phyloP scores from a whole-genome alignment of 2,113 vertebrate species.

The Clarias magur region DNA sequence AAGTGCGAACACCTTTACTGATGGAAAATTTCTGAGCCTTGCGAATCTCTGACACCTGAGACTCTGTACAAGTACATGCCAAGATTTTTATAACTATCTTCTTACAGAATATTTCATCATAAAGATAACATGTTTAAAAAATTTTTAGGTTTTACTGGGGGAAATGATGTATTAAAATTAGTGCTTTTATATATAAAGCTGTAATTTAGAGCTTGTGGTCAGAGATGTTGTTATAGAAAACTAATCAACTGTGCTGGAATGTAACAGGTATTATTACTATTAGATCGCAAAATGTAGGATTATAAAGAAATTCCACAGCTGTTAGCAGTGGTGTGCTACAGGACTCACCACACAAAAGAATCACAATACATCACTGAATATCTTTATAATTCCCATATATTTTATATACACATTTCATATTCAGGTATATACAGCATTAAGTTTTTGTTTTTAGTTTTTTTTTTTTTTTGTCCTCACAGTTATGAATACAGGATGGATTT shows the following conservation, averaged over 20 bases:
- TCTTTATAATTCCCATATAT: too few relatives aligned
- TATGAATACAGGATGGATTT: too few relatives aligned
- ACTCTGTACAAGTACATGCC: not conserved
- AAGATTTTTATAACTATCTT: not conserved
- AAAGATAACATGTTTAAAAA: not conserved
- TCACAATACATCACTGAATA: too few relatives aligned
- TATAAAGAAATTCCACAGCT: too few relatives aligned
- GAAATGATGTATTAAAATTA: not conserved
- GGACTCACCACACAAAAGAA: too few relatives aligned
- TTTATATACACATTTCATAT: too few relatives aligned
- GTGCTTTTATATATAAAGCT: not conserved
- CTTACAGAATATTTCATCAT: slow-evolving; percentile 1
- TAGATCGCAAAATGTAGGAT: too few relatives aligned
- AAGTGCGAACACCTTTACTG: not conserved
- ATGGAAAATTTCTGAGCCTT: not conserved
- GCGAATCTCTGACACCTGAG: not conserved
- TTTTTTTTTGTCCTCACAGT: too few relatives aligned
- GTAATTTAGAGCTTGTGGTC: not conserved
- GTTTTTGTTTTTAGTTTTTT: too few relatives aligned
- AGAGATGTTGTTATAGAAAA: not conserved
- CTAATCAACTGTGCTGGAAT: not conserved
- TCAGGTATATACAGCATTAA: too few relatives aligned
- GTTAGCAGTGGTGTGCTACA: too few relatives aligned
- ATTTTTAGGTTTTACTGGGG: not conserved
- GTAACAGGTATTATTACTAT: too few relatives aligned